Evolutionary conservation across 2,888 invertebrate species (phyloP).

Genomic region (Biston stratarius): DNA sequence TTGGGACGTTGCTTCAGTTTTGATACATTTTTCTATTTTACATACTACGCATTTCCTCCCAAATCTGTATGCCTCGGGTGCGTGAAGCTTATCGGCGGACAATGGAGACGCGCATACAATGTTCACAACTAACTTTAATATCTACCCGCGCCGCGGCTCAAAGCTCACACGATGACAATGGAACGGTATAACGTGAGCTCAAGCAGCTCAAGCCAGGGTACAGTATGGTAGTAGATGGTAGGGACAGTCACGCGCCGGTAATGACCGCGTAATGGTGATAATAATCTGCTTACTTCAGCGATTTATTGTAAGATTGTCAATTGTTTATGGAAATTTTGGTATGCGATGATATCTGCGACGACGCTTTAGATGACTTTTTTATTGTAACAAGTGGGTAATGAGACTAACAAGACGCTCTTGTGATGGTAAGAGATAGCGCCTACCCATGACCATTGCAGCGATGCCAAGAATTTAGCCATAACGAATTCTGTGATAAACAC

Average conservation of each 20-base stretch:
- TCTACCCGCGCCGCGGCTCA: slow-evolving; percentile 2
- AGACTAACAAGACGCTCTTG: no score
- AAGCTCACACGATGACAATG: slow-evolving; percentile 45
- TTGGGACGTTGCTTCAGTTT: no score
- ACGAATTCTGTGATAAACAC: no score
- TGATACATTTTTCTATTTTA: no score
- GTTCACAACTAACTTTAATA: slow-evolving; percentile 6
- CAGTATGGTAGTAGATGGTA: slow-evolving; percentile 34
- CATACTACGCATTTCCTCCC: no score
- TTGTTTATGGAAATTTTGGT: slow-evolving; percentile 12
- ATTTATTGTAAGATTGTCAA: slow-evolving; percentile 21
- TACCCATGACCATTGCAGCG: no score
- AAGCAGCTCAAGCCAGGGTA: slow-evolving; percentile 14
- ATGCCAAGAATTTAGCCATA: no score
- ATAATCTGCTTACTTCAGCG: slow-evolving; percentile 20
- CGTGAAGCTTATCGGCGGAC: slow-evolving; percentile 14
- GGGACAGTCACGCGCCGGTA: slow-evolving; percentile 42
- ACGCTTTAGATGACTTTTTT: neutral
- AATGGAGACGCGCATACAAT: slow-evolving; percentile 35
- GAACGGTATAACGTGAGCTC: slow-evolving; percentile 43
- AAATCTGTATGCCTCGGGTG: no score
- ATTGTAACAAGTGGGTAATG: neutral
- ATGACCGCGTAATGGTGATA: slow-evolving; percentile 38
- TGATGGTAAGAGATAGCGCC: no score
- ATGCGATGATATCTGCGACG: neutral